phyloP scores from a whole-genome alignment of 2,888 invertebrate species.

The Hypsopygia costalis region DNA sequence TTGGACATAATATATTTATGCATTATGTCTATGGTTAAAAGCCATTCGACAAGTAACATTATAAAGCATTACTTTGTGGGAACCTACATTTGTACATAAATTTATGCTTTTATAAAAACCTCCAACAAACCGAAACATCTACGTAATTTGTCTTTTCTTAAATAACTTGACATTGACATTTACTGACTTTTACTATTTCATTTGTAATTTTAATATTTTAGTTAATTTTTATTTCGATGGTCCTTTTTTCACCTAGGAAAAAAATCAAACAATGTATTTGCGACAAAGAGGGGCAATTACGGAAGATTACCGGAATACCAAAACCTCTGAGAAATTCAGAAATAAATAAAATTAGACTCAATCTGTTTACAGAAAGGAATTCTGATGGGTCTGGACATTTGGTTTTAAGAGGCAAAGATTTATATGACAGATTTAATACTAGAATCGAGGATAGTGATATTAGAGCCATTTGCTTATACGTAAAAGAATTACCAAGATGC shows the following conservation, averaged over 20 bases:
- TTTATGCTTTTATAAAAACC: too few relatives aligned
- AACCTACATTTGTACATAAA: too few relatives aligned
- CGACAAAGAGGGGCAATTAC: constrained; percentile 35
- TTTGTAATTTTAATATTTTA: too few relatives aligned
- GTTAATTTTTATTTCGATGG: not conserved
- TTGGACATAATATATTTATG: too few relatives aligned
- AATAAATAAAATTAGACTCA: constrained; percentile 50
- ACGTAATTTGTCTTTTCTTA: too few relatives aligned
- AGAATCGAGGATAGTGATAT: constrained; percentile 74
- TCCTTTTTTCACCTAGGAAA: not conserved
- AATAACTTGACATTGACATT: too few relatives aligned
- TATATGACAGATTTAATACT: constrained; percentile 59
- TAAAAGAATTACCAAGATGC: constrained; percentile 54
- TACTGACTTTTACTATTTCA: too few relatives aligned
- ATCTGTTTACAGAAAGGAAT: constrained; percentile 72
- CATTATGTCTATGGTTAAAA: too few relatives aligned
- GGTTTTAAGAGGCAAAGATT: constrained; percentile 72
- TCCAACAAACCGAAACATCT: too few relatives aligned
- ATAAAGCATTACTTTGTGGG: too few relatives aligned
- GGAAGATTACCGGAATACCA: constrained; percentile 41
- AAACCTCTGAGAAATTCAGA: constrained; percentile 31
- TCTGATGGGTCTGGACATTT: constrained; percentile 76
- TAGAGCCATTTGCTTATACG: constrained; percentile 65
- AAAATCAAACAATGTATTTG: constrained; percentile 44
- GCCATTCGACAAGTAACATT: too few relatives aligned